Evolutionary conservation across 2,113 vertebrate genomes (phyloP), one percentile per base, ranked within the genome.

Genomic region (Pterophyllum scalare): DNA sequence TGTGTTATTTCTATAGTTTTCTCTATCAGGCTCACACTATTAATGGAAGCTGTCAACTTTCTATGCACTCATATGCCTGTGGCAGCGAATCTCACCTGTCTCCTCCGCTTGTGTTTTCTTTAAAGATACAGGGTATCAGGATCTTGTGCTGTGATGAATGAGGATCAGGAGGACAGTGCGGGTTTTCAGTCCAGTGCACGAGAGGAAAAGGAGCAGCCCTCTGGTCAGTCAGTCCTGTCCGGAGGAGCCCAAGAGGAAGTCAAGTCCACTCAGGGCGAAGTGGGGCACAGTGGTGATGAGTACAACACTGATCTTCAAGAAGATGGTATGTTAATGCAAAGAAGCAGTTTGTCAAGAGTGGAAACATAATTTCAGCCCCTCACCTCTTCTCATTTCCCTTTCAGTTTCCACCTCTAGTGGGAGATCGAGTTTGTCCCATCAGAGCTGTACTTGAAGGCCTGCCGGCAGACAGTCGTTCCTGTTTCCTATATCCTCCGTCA

Each of bases 281-380:
- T 77, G 11, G 91, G 86, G 31, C 1, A 77, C n/a, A 52, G 6
- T 0, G 12, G 35, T 70, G 92, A 95, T 15, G 90, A 79, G 20
- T 94, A 88, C 59, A 95, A 96, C 62, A 92, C 94, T 11, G 94
- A 96, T 56, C 87, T 96, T 2, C 95, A 96, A n/a, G 74, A 86
- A 8, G 93, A 96, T 89, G 88, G 95, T 93, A 85, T 4, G 77
- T 61, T 72, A 58, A n/a, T 59, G 72, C 6, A 3, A 43, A 12
- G 17, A 33, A 0, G 15, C 28, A 19, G 26, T 17, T 65, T 1
- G 11, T 2, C 33, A 17, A 49, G 15, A 28, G 67, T 61, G 43
- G 62, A 43, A 43, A 40, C 38, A 12, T 40, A 40, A 11, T 40
- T 40, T 40, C 38, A 11, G 3, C 22, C 8, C 0, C 2, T 57